phyloP scores from a whole-genome alignment of 2,888 invertebrate species.

The Andricus curvator region DNA sequence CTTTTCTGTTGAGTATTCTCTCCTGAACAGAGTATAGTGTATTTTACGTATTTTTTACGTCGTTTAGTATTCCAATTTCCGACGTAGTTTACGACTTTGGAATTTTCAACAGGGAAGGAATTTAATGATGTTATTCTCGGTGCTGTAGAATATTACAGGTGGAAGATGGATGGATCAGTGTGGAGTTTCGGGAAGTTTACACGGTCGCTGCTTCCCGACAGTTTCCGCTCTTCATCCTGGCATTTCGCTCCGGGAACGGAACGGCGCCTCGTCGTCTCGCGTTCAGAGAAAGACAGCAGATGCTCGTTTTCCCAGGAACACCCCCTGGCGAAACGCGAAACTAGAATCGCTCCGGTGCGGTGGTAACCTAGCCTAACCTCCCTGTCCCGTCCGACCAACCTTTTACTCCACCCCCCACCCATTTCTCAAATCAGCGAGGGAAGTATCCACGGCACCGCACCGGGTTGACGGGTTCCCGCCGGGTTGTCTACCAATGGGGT shows the following conservation, averaged over 20 bases:
- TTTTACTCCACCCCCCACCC: slow-evolving; percentile 58
- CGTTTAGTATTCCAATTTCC: too few relatives aligned
- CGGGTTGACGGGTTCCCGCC: background rate
- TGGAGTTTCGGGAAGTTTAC: slow-evolving; percentile 54
- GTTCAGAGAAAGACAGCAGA: slow-evolving; percentile 71
- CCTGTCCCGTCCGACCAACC: slow-evolving; percentile 53
- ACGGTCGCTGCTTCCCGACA: slow-evolving; percentile 52
- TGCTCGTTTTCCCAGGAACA: slow-evolving; percentile 73
- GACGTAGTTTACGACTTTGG: too few relatives aligned
- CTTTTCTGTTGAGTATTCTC: too few relatives aligned
- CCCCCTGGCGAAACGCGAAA: slow-evolving; percentile 72
- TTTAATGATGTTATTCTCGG: background rate
- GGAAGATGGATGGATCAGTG: slow-evolving; percentile 44
- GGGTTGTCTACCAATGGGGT: slow-evolving; percentile 57
- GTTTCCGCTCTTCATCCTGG: slow-evolving; percentile 2
- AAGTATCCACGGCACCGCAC: slow-evolving; percentile 54
- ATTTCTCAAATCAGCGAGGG: slow-evolving; percentile 58
- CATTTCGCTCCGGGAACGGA: slow-evolving; percentile 54
- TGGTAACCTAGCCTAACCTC: slow-evolving; percentile 52
- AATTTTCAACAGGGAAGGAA: background rate
- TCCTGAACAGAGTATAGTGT: too few relatives aligned
- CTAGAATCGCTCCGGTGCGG: slow-evolving; percentile 63
- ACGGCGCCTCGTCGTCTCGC: slow-evolving; percentile 56
- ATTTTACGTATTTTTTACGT: too few relatives aligned
- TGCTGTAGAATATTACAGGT: background rate